Base-by-base conservation (phyloP, 64 coral and sea anemone species). In the Dendronephthya gigantea region DNA sequence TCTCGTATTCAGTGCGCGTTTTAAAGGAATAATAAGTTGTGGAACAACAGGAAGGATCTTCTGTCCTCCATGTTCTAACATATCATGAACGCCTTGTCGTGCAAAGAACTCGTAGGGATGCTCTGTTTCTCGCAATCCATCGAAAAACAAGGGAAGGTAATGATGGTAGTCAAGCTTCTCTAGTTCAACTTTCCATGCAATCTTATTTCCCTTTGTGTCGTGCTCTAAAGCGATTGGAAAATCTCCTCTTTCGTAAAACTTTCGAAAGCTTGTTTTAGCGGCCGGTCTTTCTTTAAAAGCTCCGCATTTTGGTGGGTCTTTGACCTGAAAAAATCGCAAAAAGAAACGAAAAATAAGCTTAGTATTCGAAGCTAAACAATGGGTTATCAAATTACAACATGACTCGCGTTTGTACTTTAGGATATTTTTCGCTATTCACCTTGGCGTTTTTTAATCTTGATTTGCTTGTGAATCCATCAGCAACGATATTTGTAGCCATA, bases 161-260 rank as follows among this genome's bases (percentile, higher is more conserved):
- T 98, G 95, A 41, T 98, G 95, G 62, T 98, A 98, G 88, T 98
- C 95, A 19, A 98, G 87, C 83, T 93, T 98, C 50, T 98, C 95
- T 17, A 98, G 91, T 65, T 98, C 95, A 11, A 98, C 95, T 52
- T 98, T 98, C 95, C 95, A 98, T 38, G 92, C 95, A 13, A 98
- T 98, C 70, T 98, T 98, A 82, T 98, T 98, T 7, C 95, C 95
- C 30, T 98, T 98, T 27, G 95, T 98, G 70, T 98, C 95, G 70
- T 98, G 95, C 69, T 98, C 95, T 36, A 98, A 75, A 19, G 95
- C 95, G 83, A 98, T 98, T 14, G 95, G 95, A 86, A 98, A 98
- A 70, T 98, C 95, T 39, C 95, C 95, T 92, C 95, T 86, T 51
- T 93, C 87, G 74, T 98, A 98, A 81, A 92, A 98, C 76, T 92